Percentiles rank a stretch among this genome's conserved stretches.
Conservation (phyloP, 2,888 invertebrate species). For the Hirtodrosophila alboralis region DNA sequence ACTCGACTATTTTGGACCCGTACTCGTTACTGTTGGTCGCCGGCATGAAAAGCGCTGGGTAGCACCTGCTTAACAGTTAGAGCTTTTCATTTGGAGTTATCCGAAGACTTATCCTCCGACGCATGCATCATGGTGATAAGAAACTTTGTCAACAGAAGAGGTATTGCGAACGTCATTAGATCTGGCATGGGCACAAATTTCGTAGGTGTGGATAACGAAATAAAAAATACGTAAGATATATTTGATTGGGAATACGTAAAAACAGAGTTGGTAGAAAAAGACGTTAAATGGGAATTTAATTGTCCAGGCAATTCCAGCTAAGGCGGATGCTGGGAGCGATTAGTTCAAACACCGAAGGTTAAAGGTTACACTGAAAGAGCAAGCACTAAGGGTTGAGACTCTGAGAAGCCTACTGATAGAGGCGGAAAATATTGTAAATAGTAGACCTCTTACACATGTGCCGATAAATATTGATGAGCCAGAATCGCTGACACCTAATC, state of each 20-base stretch:
- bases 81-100: conserved; percentile 14
- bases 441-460: too few species aligned
- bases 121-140: conserved; percentile 13
- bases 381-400: too few species aligned
- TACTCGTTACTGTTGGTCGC: background rate
- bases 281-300: conserved; percentile 10
- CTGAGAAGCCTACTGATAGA: background rate
- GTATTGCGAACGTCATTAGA: background rate
- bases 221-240: background rate
- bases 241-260: conserved; percentile 8
- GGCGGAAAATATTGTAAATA: too few species aligned
- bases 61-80: background rate
- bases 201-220: too few species aligned
- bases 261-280: background rate
- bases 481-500: background rate
- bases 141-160: conserved; percentile 12
- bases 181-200: conserved; percentile 13
- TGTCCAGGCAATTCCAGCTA: conserved; percentile 6
- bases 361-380: background rate
- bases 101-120: conserved; percentile 8
- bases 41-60: background rate
- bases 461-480: too few species aligned
- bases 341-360: conserved; percentile 5
- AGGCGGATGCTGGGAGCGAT: conserved; percentile 13
- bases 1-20: background rate